phyloP scores from a whole-genome alignment of 2,888 invertebrate species.

The Hyles lineata region DNA sequence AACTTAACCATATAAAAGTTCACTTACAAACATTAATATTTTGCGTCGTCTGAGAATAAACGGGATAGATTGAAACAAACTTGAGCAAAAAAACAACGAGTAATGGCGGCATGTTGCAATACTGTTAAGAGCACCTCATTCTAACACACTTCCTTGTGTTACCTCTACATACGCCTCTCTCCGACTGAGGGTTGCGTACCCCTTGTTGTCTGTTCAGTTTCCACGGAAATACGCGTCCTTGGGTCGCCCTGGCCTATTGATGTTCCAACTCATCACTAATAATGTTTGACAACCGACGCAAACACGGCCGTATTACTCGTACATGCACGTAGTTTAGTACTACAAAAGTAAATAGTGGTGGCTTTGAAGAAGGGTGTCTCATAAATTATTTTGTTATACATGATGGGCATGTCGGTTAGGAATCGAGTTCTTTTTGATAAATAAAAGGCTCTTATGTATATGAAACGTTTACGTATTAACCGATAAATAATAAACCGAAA shows the following conservation, averaged over 20 bases:
- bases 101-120: constrained; percentile 44
- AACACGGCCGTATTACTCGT: constrained; percentile 7
- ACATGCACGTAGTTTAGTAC: neutral
- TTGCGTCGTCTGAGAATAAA: constrained; percentile 86
- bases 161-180: constrained; percentile 37
- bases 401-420: too few relatives aligned
- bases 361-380: constrained; percentile 13
- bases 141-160: constrained; percentile 22
- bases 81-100: constrained; percentile 49
- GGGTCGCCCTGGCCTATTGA: constrained; percentile 65
- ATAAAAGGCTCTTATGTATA: too few relatives aligned
- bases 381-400: constrained; percentile 1
- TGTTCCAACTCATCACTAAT: constrained; percentile 58
- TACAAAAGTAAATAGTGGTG: neutral
- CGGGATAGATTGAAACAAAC: constrained; percentile 49
- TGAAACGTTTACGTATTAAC: too few relatives aligned
- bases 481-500: too few relatives aligned
- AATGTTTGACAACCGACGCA: constrained; percentile 39
- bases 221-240: constrained; percentile 78
- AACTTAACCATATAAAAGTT: constrained; percentile 7
- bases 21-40: constrained; percentile 90
- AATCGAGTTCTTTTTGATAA: too few relatives aligned
- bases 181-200: constrained; percentile 45
- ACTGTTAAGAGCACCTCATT: constrained; percentile 31
- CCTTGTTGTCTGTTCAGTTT: constrained; percentile 64